Conservation (phyloP, 2,797 vertebrate species). For the Sparus aurata region DNA sequence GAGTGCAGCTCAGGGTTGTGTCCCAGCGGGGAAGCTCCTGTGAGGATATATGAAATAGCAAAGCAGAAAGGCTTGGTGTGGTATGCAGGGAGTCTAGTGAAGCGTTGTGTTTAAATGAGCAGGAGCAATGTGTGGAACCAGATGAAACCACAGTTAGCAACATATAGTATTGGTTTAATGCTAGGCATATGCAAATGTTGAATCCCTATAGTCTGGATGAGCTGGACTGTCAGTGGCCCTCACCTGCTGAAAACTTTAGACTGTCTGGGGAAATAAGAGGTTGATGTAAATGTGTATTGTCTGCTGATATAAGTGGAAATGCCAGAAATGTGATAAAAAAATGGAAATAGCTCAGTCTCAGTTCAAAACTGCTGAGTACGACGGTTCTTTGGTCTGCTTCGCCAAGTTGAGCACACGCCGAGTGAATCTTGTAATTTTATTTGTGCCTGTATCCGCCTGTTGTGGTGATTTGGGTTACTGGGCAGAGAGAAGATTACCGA, state of each 20-base stretch:
- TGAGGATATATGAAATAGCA: slow-evolving; percentile 40
- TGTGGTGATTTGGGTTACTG: too few relatives aligned
- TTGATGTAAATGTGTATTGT: background rate
- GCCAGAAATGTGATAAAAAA: too few relatives aligned
- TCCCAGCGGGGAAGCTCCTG: slow-evolving; percentile 29
- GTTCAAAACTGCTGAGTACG: too few relatives aligned
- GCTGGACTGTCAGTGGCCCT: background rate
- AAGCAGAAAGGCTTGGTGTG: slow-evolving; percentile 18
- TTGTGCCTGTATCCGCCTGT: too few relatives aligned
- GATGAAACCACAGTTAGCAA: slow-evolving; percentile 10
- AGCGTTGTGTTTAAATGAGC: slow-evolving; percentile 32
- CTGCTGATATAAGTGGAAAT: background rate
- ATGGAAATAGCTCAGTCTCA: too few relatives aligned
- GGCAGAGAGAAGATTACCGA: too few relatives aligned
- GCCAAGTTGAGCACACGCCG: too few relatives aligned
- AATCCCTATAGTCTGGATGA: background rate
- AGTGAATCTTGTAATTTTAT: too few relatives aligned
- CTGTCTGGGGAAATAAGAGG: background rate
- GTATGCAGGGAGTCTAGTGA: background rate
- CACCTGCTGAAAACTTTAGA: background rate
- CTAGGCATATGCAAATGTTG: slow-evolving; percentile 14
- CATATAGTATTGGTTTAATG: slow-evolving; percentile 16
- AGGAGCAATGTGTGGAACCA: background rate
- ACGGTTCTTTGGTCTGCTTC: too few relatives aligned
- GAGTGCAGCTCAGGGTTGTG: slow-evolving; percentile 29